Conservation (phyloP, 2,888 invertebrate species). For the Leptinotarsa tumamoca region DNA sequence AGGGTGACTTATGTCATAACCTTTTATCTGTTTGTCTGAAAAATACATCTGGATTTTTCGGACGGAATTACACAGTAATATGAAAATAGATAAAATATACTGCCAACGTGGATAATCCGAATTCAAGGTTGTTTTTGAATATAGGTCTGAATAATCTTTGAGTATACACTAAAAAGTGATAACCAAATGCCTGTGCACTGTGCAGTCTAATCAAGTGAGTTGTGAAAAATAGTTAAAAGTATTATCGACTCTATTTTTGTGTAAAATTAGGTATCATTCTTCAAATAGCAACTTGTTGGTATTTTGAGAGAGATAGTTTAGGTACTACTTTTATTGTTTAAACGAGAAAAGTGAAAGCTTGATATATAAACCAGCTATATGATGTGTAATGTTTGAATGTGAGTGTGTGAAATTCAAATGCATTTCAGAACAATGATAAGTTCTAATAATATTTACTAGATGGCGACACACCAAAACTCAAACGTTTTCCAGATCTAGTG, state of each 20-base stretch:
- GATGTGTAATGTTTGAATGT: too few relatives aligned
- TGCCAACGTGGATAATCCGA: not conserved
- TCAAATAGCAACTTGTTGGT: too few relatives aligned
- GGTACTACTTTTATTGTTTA: too few relatives aligned
- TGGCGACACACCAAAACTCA: too few relatives aligned
- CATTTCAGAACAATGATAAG: too few relatives aligned
- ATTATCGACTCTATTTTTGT: not conserved
- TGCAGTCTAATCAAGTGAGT: not conserved
- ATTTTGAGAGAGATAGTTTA: too few relatives aligned
- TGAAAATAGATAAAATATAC: not conserved
- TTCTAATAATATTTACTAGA: too few relatives aligned
- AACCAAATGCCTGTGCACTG: not conserved
- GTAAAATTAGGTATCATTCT: not conserved
- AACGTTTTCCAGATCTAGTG: too few relatives aligned
- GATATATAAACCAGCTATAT: too few relatives aligned
- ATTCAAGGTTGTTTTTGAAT: slow-evolving; percentile 8
- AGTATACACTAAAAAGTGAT: not conserved
- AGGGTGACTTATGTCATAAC: slow-evolving; percentile 18
- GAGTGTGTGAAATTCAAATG: too few relatives aligned
- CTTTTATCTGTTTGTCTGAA: slow-evolving; percentile 2
- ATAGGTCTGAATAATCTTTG: not conserved
- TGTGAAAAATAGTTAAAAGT: not conserved
- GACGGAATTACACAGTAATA: not conserved
- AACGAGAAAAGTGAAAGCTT: too few relatives aligned
- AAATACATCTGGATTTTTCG: not conserved